Evolutionary conservation across 1,140 invertebrate genomes (phyloP), one percentile per base, ranked within the genome.

Genomic region (Drosophila subpulchrella): DNA sequence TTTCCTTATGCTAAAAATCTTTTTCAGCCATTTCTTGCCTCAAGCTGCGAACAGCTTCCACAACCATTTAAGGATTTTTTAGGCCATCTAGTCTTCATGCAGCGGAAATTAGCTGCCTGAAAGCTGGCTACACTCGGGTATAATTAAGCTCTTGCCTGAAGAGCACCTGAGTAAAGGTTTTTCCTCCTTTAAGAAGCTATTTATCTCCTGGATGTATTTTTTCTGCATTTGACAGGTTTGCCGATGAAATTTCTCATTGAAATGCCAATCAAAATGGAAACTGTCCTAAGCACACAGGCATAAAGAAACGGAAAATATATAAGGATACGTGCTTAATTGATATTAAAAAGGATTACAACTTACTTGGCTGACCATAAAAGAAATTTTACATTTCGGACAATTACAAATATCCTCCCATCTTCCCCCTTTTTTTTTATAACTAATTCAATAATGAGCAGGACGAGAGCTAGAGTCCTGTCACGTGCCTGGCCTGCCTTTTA

Each of bases 371-470:
- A 42, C 32, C 48, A n/a, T 11, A 53, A 71, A 76, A 62, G 51
- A 39, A 51, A 57, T 36, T 61, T 30, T 20, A 61, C 27, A 41
- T 41, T 76, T 57, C 27, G 57, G 36, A 74, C 81, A 89, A 83
- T 89, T 88, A 83, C 88, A 88, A 63, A 56, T 47, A 20, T 61
- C 15, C 42, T 34, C 44, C 34, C 34, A 42, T 0, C 30, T 17
- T 38, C 15, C 15, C 3, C 10, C 20, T 20, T 12, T 30, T 46
- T 46, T 51, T 59, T 75, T 53, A 84, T 78, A 78, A 89, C 58
- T 84, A 81, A 89, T 89, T 89, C 80, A 89, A 89, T 89, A 81
- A 89, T 90, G 85, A 89, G 74, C 57, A 42, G 67, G 34, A 80
- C 60, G 63, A 73, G 47, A 46, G 54, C 46, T 12, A 11, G 65